These are phyloP conservation scores for Lacanobia wlatinum DNA, from an alignment of 2,888 invertebrate species.

Conservation along the genomic window DNA sequence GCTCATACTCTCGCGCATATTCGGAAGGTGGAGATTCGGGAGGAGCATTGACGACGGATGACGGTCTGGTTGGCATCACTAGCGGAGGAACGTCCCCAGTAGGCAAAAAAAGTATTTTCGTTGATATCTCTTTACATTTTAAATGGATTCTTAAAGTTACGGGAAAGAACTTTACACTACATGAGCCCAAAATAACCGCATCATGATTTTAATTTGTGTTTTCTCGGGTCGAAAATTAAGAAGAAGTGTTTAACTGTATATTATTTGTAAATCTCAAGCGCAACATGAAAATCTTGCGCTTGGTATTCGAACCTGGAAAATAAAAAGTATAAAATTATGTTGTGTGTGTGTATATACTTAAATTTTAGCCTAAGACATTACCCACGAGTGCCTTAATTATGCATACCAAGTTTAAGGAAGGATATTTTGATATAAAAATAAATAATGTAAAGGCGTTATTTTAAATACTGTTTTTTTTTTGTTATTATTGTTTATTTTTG, in stretches of 20 bases:
- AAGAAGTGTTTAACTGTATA: too few species aligned
- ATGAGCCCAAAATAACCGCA: not conserved
- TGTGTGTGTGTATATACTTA: too few species aligned
- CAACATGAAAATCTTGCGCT: too few species aligned
- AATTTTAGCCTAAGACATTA: too few species aligned
- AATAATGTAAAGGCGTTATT: too few species aligned
- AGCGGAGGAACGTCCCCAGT: not conserved
- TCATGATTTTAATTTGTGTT: not conserved
- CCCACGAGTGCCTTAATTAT: too few species aligned
- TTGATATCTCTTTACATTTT: slow-evolving; percentile 16
- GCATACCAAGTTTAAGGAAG: too few species aligned
- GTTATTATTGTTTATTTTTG: too few species aligned
- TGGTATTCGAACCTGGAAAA: not conserved
- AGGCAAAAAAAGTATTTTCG: not conserved
- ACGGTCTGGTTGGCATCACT: slow-evolving; percentile 18
- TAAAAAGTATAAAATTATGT: not conserved
- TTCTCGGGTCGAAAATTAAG: not conserved
- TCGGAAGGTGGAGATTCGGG: not conserved
- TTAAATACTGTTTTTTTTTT: too few species aligned
- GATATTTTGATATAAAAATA: too few species aligned
- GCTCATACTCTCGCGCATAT: not conserved
- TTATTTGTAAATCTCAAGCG: too few species aligned
- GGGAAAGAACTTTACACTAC: not conserved
- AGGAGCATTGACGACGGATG: slow-evolving; percentile 15
- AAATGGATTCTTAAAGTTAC: slow-evolving; percentile 8